Conservation (phyloP, 2,888 invertebrate species). For the Trichogramma evanescens region DNA sequence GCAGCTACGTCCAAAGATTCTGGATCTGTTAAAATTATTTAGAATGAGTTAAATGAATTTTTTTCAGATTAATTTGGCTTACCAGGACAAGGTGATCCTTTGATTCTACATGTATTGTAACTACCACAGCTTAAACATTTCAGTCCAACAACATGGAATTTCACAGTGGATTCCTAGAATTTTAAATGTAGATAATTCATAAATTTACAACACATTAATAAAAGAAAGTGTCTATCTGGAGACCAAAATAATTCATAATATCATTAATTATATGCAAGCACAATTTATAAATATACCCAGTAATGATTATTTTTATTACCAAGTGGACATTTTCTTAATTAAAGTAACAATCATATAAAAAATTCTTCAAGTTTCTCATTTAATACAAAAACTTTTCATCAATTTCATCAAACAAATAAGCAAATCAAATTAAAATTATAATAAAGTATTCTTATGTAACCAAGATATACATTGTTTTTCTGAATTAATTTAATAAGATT, state of each 20-base stretch:
- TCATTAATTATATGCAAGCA: too few species aligned
- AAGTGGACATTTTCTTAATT: too few species aligned
- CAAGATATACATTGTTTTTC: neutral
- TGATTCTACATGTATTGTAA: constrained; percentile 80
- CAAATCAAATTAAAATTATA: neutral
- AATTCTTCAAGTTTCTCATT: neutral
- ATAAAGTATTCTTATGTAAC: neutral
- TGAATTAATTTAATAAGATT: constrained; percentile 24
- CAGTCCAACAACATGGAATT: constrained; percentile 80
- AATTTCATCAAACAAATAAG: neutral
- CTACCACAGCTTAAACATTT: constrained; percentile 84
- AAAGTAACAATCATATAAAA: neutral
- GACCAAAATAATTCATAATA: too few species aligned
- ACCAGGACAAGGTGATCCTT: constrained; percentile 53
- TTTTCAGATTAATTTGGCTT: neutral
- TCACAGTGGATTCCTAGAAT: constrained; percentile 68
- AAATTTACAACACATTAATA: neutral
- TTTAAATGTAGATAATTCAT: neutral
- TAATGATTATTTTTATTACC: too few species aligned
- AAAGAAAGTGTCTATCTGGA: too few species aligned
- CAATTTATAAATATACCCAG: too few species aligned
- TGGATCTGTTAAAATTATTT: constrained; percentile 28
- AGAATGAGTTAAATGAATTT: neutral
- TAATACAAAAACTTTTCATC: neutral
- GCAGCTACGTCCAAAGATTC: constrained; percentile 35